Conservation (phyloP, 1,140 invertebrate species). For the Lineus longissimus region DNA sequence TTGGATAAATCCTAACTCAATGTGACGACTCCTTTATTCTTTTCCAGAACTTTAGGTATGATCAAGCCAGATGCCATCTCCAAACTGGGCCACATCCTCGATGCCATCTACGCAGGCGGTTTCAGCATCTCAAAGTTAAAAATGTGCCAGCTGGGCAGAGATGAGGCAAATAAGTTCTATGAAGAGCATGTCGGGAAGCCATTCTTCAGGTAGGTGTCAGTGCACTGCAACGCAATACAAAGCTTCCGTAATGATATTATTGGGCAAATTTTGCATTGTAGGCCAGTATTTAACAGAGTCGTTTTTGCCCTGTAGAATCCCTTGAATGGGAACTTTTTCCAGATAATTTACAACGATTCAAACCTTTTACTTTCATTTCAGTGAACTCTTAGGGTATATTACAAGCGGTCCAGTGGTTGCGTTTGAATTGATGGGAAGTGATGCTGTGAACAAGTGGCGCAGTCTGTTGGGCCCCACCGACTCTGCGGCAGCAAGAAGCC, state of each 20-base stretch:
- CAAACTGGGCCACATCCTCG: constrained; percentile 71
- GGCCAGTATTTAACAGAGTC: too few relatives aligned
- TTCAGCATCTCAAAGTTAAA: constrained; percentile 70
- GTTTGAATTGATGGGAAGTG: constrained; percentile 71
- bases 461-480: constrained; percentile 67
- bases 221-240: too few relatives aligned
- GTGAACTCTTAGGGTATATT: constrained; percentile 58
- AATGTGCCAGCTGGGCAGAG: constrained; percentile 63
- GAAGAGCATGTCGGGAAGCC: constrained; percentile 58
- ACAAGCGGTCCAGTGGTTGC: constrained; percentile 69
- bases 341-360: too few relatives aligned
- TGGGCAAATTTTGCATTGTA: too few relatives aligned
- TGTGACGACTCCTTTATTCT: too few relatives aligned
- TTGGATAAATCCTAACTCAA: too few relatives aligned
- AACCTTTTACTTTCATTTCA: constrained; percentile 19
- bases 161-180: constrained; percentile 64
- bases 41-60: constrained; percentile 66
- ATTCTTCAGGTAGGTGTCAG: constrained; percentile 58
- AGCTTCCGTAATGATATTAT: too few relatives aligned
- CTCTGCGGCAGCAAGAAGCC: constrained; percentile 60
- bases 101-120: constrained; percentile 62
- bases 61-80: constrained; percentile 69
- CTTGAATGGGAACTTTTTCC: too few relatives aligned
- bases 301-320: too few relatives aligned
- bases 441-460: constrained; percentile 62